Conservation (phyloP, 2,797 vertebrate species). For the Otolemur crassicaudatus region DNA sequence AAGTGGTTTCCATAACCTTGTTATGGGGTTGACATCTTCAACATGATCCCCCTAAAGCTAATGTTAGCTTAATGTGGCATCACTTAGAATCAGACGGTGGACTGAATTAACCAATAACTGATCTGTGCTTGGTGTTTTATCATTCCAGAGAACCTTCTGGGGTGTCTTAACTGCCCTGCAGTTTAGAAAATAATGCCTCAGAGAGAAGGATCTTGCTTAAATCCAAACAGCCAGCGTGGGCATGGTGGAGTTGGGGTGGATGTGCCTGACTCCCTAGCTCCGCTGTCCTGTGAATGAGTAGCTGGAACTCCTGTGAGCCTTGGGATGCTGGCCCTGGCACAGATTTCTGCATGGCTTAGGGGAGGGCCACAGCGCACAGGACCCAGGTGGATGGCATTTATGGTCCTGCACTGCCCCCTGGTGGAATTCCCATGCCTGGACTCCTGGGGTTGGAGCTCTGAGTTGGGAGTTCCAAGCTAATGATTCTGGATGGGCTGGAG, state of each 20-base stretch:
- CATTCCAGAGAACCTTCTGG: not conserved
- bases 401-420: slow-evolving; percentile 75
- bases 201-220: not conserved
- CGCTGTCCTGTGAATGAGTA: not conserved
- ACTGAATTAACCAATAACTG: not conserved
- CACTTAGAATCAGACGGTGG: not conserved
- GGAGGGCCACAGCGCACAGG: fast-evolving
- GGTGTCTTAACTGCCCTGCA: not conserved
- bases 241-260: not conserved
- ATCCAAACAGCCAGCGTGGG: not conserved
- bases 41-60: not conserved
- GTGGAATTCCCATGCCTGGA: not conserved
- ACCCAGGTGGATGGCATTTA: not conserved
- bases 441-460: fast-evolving
- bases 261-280: not conserved
- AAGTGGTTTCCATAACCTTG: slow-evolving; percentile 1
- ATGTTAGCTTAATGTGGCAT: not conserved
- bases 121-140: not conserved
- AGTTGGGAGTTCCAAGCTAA: not conserved
- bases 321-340: not conserved
- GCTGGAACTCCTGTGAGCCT: not conserved
- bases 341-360: not conserved
- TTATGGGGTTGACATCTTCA: slow-evolving; percentile 3
- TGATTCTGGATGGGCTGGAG: not conserved
- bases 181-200: not conserved